Base-by-base conservation (phyloP, 1,140 invertebrate genomes). In the Melipona quadrifasciata region DNA sequence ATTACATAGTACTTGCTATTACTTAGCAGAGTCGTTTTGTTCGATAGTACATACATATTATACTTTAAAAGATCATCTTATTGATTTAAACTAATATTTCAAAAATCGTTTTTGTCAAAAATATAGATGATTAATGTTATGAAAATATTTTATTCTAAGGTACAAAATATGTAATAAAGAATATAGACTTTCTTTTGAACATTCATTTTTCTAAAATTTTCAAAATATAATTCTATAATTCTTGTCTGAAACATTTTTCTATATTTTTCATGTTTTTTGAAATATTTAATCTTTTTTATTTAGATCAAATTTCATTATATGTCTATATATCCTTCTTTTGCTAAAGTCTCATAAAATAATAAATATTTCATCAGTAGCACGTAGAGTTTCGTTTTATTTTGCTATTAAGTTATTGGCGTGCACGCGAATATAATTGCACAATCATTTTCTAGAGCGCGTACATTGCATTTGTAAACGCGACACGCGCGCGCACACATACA, bases 351-450 rank as follows among this genome's bases (percentile, higher is more conserved):
- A 84, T 85, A 79, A 75, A 65, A 71, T 53, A 53, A 85, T 80
- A 71, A 39, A 79, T 85, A 79, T 75, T 68, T 55, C 80, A 34
- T 78, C 53, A 58, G 82, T 80, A 89, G 88, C 86, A 90, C 89
- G 86, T 74, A 78, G 64, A 87, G 16, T 76, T 81, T 85, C 53
- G 47, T 80, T 89, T 80, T 87, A 88, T 65, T 84, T 87, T 86
- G 89, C 86, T 86, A 58, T 77, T 86, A 84, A 78, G 74, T 81
- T 77, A 86, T 84, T 78, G 84, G 75, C 86, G 82, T 88, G 88
- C 84, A 90, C 87, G 87, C 77, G 73, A 75, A 68, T 72, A 77
- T 51, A 61, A 47, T 53, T 24, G 64, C 65, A 83, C 55, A 68
- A 58, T 78, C 55, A 16, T 67, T 51, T 68, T 39, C 34, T 70